These are phyloP conservation scores for Actias luna DNA, from an alignment of 2,888 invertebrate species.

Conservation along the genomic window DNA sequence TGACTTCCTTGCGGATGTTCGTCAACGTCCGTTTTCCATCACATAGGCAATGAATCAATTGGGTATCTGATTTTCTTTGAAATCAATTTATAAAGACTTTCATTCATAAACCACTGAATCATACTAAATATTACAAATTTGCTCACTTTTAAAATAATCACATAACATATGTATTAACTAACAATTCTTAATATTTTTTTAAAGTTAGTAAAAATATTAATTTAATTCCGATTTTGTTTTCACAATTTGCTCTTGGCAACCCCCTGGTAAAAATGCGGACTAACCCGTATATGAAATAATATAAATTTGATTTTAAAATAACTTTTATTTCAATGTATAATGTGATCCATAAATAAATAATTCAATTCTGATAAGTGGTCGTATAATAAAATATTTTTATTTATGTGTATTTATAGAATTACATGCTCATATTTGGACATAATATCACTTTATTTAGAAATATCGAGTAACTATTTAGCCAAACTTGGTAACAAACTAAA, in stretches of 20 bases:
- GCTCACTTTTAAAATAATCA: not conserved
- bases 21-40: not conserved
- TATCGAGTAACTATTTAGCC: not conserved
- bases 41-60: slow-evolving; percentile 1
- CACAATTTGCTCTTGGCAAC: too few relatives aligned
- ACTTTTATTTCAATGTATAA: too few relatives aligned
- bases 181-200: too few relatives aligned
- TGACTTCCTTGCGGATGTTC: slow-evolving; percentile 8
- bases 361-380: not conserved
- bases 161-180: too few relatives aligned
- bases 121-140: not conserved
- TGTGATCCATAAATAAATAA: too few relatives aligned
- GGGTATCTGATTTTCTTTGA: not conserved
- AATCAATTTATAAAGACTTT: not conserved
- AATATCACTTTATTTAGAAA: too few relatives aligned
- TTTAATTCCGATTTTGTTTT: too few relatives aligned
- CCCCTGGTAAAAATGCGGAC: too few relatives aligned
- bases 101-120: not conserved
- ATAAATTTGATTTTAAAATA: too few relatives aligned
- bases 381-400: not conserved
- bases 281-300: too few relatives aligned
- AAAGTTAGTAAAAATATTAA: too few relatives aligned
- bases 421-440: too few relatives aligned
- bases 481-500: not conserved
- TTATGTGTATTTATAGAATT: not conserved